Conservation (phyloP, 2,797 vertebrate species). For the Platalea minor region DNA sequence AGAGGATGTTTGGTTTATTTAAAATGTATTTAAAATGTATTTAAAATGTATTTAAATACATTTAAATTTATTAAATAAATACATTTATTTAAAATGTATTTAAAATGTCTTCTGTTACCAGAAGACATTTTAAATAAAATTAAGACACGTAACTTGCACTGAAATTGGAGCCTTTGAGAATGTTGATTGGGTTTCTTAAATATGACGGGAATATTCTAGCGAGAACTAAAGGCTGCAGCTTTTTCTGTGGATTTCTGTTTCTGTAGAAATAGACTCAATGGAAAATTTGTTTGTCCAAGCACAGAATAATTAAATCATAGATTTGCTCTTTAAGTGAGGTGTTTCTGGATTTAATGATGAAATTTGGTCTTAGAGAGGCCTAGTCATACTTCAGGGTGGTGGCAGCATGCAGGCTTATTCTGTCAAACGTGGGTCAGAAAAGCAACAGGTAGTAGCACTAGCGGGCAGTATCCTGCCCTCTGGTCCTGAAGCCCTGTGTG, state of each 20-base stretch:
- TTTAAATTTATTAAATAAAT: too few species aligned
- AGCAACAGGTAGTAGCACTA: accelerated
- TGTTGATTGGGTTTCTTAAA: background rate
- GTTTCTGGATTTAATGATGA: background rate
- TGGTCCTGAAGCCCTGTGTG: background rate
- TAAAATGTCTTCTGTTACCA: background rate
- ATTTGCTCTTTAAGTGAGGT: background rate
- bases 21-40: too few species aligned
- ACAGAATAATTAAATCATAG: background rate
- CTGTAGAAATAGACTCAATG: background rate
- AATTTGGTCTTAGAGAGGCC: background rate
- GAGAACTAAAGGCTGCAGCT: background rate
- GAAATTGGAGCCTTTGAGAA: background rate
- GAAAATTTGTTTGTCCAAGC: background rate
- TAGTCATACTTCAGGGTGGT: background rate
- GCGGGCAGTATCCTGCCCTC: background rate
- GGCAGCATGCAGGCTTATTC: background rate
- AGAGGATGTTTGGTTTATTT: background rate
- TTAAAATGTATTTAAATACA: too few species aligned
- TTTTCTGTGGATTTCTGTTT: background rate
- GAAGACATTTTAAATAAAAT: background rate
- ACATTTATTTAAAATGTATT: too few species aligned
- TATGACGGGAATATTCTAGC: background rate
- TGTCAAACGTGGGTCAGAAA: background rate
- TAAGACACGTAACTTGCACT: background rate